These are phyloP conservation scores for Drosophila tsacasi DNA, from an alignment of 1,140 invertebrate genomes.

Conservation along the genomic window DNA sequence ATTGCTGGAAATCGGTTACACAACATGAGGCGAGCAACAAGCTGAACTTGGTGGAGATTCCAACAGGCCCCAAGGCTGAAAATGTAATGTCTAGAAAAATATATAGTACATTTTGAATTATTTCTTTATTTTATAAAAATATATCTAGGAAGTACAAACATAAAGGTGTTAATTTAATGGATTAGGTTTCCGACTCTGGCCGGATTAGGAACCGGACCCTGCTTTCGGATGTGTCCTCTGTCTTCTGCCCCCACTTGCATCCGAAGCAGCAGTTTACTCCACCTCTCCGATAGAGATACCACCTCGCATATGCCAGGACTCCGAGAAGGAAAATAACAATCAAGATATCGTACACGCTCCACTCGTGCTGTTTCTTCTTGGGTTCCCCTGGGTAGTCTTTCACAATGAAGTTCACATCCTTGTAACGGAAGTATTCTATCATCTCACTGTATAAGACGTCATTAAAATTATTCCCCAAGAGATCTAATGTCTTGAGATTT, in stretches of 20 bases:
- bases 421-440: not conserved
- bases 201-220: not conserved
- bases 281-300: constrained; percentile 3
- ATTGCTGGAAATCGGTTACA: not conserved
- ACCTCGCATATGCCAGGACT: constrained; percentile 14
- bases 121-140: not conserved
- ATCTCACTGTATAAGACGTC: not conserved
- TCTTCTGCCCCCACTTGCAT: constrained; percentile 18
- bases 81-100: not conserved
- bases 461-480: constrained; percentile 1
- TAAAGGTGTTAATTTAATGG: not conserved
- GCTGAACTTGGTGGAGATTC: not conserved
- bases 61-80: not conserved
- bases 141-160: not conserved
- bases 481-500: not conserved
- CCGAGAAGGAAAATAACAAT: constrained; percentile 18
- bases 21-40: not conserved
- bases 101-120: not conserved
- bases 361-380: constrained; percentile 5
- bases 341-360: constrained; percentile 18
- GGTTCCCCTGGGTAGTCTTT: not conserved
- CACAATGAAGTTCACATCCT: not conserved
- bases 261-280: constrained; percentile 27
- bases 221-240: not conserved
- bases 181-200: not conserved